Base-by-base conservation (phyloP, 2,888 invertebrate genomes). In the Stictocephala bisonia region DNA sequence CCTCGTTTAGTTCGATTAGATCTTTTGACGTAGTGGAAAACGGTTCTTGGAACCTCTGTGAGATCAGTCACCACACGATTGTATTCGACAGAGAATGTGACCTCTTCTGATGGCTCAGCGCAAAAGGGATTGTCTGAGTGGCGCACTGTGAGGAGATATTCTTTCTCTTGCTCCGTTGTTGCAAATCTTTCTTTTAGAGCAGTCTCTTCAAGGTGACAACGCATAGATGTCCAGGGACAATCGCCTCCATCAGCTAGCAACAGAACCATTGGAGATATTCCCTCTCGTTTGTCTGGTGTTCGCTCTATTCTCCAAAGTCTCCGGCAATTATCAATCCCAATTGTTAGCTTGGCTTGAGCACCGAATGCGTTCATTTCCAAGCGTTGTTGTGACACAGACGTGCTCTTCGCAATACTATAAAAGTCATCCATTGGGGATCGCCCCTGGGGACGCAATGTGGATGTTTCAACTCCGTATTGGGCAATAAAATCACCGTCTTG, bases 391-490 rank as follows among this genome's bases (percentile, higher is more conserved):
- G 72, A 60, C 1, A 64, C 50, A n/a, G 41, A n/a, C n/a, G 60
- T 44, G 3, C 53, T 15, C 31, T 72, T 72, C 3, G 53, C 18
- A 1, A 72, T 53, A 1, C 22, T 18, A 40, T 53, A 56, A 22
- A 72, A 67, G 20, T 72, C 72, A 53, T 72, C 72, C 24, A 31
- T 18, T 1, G 68, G 68, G n/a, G 40, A 53, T 9, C 44, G 7
- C 41, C 73, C 73, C 29, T 41, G 68, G 6, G 69, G 68, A 13
- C 69, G 40, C 18, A 69, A n/a, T 6, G 56, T 22, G 18, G 44
- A 53, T 26, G 58, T 69, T 15, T 73, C 68, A 11, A 69, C 69
- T 3, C 60, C 73, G 56, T 48, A 73, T 27, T 73, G 73, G 3
- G 58, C 24, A 18, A 69, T 48, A 20, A 69, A 73, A 2, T 53